Evolutionary conservation across 2,888 invertebrate genomes (phyloP), one percentile per base, ranked within the genome.

Genomic region (Allophyes oxyacanthae): DNA sequence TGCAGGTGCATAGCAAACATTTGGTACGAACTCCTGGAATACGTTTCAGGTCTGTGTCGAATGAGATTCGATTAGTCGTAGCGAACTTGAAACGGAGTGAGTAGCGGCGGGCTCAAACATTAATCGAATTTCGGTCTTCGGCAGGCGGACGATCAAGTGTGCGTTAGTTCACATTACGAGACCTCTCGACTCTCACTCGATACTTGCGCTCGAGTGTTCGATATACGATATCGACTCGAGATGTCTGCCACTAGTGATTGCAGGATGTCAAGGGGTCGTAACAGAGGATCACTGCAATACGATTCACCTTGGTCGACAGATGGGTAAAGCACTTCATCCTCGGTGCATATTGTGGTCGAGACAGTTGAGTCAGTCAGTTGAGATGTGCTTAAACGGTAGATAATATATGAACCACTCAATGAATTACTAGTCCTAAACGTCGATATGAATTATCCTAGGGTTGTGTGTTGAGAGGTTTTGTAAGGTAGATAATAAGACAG

Each of bases 121-220:
- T 91, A 91, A 92, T 92, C 90, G 91, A 89, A 91, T 92, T 87
- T 90, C 86, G 87, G 86, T 86, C 83, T 86, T 83, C 87, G 81
- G 73, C 80, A 69, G 77, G 79, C 81, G 85, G 78, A 82, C 85
- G 86, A 88, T 88, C 89, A 87, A 90, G 90, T 85, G 83, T 84
- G 84, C 87, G 87, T 86, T 86, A 86, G 90, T 87, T 90, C 90
- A 83, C 87, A 88, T 90, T 88, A 89, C 88, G 81, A 78, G 77
- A 52, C 78, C 87, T 77, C 89, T 90, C 81, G 79, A 87, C 80
- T 82, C 83, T 84, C 84, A 81, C 85, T 87, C 82, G 86, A 88
- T 87, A 85, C 86, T 87, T 81, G 83, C 80, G 71, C 80, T 84
- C 82, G 84, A 87, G 84, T 84, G 84, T 82, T 88, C 87, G 85